Evolutionary conservation across 2,113 vertebrate genomes (phyloP).

Genomic region (Pterocles burchelli): DNA sequence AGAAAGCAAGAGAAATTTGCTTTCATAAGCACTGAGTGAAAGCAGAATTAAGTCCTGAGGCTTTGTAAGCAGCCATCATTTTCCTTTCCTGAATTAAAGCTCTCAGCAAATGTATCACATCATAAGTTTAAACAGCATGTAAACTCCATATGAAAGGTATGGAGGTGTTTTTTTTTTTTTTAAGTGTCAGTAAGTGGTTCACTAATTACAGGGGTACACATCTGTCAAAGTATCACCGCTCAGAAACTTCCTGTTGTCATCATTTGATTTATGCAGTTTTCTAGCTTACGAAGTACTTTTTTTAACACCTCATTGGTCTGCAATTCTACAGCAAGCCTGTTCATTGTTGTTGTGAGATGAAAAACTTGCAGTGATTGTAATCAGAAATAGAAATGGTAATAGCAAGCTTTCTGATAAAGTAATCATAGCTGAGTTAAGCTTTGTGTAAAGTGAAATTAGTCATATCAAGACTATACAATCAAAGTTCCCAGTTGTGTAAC

Average conservation of each 20-base stretch:
- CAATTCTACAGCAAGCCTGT: neutral
- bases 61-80: neutral
- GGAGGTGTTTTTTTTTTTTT: neutral
- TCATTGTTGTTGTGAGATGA: neutral
- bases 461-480: neutral
- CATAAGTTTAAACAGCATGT: neutral
- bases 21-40: neutral
- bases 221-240: neutral
- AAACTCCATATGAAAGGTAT: neutral
- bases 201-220: neutral
- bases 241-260: neutral
- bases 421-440: neutral
- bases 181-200: neutral
- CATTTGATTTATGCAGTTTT: neutral
- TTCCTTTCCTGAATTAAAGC: neutral
- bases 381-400: neutral
- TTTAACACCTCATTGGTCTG: neutral
- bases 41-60: neutral
- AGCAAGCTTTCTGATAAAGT: neutral
- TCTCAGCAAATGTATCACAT: neutral
- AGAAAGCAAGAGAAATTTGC: neutral
- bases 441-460: neutral
- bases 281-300: neutral
- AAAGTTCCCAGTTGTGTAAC: neutral
- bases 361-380: neutral